Percentiles rank a stretch among this genome's conserved stretches.
Conservation (phyloP, 1,140 invertebrate species). For the Meloidogyne hapla region DNA sequence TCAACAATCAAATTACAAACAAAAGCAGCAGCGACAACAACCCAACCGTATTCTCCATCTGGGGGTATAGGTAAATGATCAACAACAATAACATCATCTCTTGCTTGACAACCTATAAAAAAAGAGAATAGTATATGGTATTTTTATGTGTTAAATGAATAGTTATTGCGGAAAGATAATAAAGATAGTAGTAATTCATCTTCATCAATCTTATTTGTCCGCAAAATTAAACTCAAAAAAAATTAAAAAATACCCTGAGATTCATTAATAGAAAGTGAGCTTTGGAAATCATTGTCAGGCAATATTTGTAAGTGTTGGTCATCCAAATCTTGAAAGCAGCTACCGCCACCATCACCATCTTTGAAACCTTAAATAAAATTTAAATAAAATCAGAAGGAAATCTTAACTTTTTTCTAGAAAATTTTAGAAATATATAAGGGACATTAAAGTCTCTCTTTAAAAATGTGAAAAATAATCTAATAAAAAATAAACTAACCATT, state of each 20-base stretch:
- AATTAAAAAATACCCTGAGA: not conserved
- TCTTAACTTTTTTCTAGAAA: no score
- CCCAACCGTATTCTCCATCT: conserved; percentile 74
- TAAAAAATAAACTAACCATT: not conserved
- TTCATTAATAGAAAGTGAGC: conserved; percentile 37
- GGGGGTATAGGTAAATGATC: conserved; percentile 57
- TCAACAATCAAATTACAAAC: conserved; percentile 98
- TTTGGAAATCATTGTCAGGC: conserved; percentile 38
- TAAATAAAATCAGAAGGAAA: no score
- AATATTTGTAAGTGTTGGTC: conserved; percentile 22
- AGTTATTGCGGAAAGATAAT: not conserved
- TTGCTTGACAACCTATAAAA: conserved; percentile 23
- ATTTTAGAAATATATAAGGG: no score
- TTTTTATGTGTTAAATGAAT: not conserved
- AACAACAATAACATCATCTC: conserved; percentile 34
- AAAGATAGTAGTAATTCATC: not conserved
- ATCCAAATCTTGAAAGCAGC: conserved; percentile 7
- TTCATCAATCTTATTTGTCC: no score
- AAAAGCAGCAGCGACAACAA: conserved; percentile 91
- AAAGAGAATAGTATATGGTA: conserved; percentile 1
- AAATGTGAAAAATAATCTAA: not conserved
- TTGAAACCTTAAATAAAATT: not conserved
- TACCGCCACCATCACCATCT: not conserved
- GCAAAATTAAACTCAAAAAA: not conserved
- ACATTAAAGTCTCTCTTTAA: no score